A percentile compares a stretch with the other conserved stretches of the same genome.
phyloP scores from a whole-genome alignment of 2,113 vertebrate species.

The Apaloderma vittatum region DNA sequence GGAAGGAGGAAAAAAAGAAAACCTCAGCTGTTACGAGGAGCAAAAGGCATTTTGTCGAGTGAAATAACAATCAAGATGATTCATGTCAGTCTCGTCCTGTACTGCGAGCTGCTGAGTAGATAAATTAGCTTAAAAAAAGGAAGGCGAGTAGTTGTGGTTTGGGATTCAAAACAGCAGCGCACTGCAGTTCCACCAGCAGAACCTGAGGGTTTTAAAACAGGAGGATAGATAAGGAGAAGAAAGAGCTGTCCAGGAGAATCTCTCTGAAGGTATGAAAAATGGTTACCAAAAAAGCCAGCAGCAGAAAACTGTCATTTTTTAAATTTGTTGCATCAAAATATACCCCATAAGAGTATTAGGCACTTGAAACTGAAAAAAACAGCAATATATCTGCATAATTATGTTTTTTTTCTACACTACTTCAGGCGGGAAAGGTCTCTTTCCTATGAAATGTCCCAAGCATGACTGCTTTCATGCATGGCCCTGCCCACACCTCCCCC shows the following conservation, averaged over 20 bases:
- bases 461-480: accelerated
- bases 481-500: not conserved
- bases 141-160: not conserved
- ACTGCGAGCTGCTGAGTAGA: not conserved
- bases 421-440: not conserved
- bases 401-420: not conserved
- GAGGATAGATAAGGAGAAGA: not conserved
- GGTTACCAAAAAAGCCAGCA: not conserved
- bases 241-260: not conserved
- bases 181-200: not conserved
- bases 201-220: not conserved
- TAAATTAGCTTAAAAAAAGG: not conserved
- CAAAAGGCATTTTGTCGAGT: accelerated
- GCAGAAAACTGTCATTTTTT: not conserved
- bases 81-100: not conserved
- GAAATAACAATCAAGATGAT: not conserved
- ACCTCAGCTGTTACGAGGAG: not conserved
- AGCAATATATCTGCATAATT: not conserved
- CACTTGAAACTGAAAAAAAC: not conserved
- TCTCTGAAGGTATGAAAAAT: not conserved
- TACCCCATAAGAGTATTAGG: not conserved
- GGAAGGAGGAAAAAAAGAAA: not conserved
- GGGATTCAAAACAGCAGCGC: not conserved
- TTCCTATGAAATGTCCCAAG: not conserved
- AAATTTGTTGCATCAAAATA: not conserved